Evolutionary conservation across 2,888 invertebrate genomes (phyloP).

Genomic region (Idaea biselata): DNA sequence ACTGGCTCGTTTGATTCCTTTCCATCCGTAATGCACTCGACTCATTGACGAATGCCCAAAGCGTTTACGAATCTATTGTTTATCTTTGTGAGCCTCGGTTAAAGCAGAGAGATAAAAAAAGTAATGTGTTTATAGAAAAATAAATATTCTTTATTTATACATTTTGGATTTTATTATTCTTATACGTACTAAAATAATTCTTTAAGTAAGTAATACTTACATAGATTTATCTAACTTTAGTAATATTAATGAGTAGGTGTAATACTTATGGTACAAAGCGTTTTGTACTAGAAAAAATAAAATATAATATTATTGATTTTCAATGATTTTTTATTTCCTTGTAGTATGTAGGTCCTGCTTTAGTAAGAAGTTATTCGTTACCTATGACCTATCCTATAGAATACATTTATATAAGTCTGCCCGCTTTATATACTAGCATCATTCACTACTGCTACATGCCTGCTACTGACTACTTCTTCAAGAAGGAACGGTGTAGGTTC

Average conservation of each 20-base stretch:
- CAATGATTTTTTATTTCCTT: background rate
- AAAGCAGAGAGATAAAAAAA: conserved; percentile 30
- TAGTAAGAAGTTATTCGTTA: too few relatives aligned
- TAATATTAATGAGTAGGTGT: conserved; percentile 1
- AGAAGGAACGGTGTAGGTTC: background rate
- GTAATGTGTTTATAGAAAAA: conserved; percentile 78
- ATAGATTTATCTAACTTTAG: conserved; percentile 1
- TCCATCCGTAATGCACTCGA: conserved; percentile 77
- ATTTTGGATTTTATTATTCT: conserved; percentile 29
- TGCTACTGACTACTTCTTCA: background rate
- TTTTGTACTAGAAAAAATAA: background rate
- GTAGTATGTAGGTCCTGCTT: background rate
- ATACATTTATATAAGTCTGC: too few relatives aligned
- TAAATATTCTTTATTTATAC: conserved; percentile 79
- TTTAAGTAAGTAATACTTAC: conserved; percentile 1
- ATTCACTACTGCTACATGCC: background rate
- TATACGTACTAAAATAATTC: conserved; percentile 12
- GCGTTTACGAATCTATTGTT: conserved; percentile 68
- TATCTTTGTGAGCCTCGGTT: conserved; percentile 26
- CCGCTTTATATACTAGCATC: too few relatives aligned
- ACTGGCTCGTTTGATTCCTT: conserved; percentile 40
- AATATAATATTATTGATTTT: conserved; percentile 1
- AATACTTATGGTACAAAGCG: background rate
- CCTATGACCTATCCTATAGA: too few relatives aligned
- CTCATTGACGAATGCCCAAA: conserved; percentile 76